Conservation (phyloP, 2,113 vertebrate species). For the Pseudorasbora parva region DNA sequence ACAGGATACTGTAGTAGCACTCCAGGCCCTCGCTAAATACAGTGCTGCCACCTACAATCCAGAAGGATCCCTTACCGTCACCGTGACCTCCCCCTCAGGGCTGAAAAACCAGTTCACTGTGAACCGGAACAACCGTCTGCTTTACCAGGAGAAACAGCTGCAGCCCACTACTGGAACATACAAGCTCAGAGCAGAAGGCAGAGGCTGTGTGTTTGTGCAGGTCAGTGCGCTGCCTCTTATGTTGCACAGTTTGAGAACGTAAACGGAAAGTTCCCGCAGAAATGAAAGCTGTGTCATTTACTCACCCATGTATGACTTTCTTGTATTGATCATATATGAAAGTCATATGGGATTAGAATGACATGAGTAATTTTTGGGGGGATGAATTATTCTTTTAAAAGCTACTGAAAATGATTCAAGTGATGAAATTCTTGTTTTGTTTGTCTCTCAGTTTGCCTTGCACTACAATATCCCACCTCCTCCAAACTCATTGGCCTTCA, state of each 20-base stretch:
- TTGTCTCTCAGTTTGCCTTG: conserved; percentile 68
- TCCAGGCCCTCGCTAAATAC: conserved; percentile 86
- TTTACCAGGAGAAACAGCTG: conserved; percentile 80
- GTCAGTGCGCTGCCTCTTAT: conserved; percentile 62
- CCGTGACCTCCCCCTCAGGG: conserved; percentile 71
- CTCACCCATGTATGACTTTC: not conserved
- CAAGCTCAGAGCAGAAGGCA: conserved; percentile 71
- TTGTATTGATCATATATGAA: not conserved
- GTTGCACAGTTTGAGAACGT: not conserved
- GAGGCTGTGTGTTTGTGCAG: conserved; percentile 80
- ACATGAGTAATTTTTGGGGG: not conserved
- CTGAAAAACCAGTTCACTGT: conserved; percentile 74
- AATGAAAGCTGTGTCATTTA: not conserved
- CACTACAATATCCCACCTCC: conserved; percentile 76
- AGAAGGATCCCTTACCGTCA: conserved; percentile 63
- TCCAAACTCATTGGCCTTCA: conserved; percentile 67
- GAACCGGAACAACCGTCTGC: conserved; percentile 77
- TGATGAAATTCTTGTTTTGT: not conserved
- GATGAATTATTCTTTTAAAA: too few species aligned
- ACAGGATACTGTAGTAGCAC: conserved; percentile 88
- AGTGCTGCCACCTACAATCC: conserved; percentile 70
- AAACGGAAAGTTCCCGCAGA: not conserved
- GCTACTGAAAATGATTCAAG: not conserved
- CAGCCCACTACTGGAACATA: conserved; percentile 74
- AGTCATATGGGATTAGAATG: not conserved